A percentile compares a stretch with the other conserved stretches of the same genome.
phyloP scores from a whole-genome alignment of 2,113 vertebrate genomes.

The Rhinichthys klamathensis region DNA sequence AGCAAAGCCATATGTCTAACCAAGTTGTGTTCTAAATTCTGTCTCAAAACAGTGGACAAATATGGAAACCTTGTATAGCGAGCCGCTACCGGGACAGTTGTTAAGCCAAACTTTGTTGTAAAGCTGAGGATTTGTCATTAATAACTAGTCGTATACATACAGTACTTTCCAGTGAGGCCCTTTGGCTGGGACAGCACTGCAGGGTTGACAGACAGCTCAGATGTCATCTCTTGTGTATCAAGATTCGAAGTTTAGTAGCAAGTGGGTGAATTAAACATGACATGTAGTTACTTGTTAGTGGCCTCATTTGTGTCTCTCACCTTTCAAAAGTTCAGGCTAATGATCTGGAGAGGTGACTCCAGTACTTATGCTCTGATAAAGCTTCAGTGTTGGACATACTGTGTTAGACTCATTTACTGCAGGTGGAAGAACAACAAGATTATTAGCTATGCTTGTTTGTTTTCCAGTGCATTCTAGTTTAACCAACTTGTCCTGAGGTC shows the following conservation, averaged over 20 bases:
- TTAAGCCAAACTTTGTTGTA: background rate
- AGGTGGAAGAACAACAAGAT: background rate
- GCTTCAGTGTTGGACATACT: background rate
- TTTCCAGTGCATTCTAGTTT: background rate
- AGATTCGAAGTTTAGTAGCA: conserved; percentile 5
- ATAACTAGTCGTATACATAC: background rate
- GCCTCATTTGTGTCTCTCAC: background rate
- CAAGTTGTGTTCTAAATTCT: too few relatives aligned
- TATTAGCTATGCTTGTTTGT: background rate
- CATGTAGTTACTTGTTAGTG: background rate
- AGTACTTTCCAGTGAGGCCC: background rate
- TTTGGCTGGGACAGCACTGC: background rate
- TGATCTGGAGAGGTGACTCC: background rate
- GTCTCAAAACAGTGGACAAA: too few relatives aligned
- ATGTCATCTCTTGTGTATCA: conserved; percentile 14
- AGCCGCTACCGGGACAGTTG: too few relatives aligned
- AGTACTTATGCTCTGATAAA: background rate
- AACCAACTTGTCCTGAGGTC: background rate
- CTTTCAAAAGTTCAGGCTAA: background rate
- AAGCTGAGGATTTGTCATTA: background rate
- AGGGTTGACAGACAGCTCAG: background rate
- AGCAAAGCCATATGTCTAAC: too few relatives aligned
- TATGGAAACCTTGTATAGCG: too few relatives aligned
- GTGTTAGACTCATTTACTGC: background rate
- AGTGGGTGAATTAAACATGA: background rate